Percentiles rank a stretch among this genome's conserved stretches.
phyloP scores from a whole-genome alignment of 1,140 invertebrate species.

The Drosophila bipectinata region DNA sequence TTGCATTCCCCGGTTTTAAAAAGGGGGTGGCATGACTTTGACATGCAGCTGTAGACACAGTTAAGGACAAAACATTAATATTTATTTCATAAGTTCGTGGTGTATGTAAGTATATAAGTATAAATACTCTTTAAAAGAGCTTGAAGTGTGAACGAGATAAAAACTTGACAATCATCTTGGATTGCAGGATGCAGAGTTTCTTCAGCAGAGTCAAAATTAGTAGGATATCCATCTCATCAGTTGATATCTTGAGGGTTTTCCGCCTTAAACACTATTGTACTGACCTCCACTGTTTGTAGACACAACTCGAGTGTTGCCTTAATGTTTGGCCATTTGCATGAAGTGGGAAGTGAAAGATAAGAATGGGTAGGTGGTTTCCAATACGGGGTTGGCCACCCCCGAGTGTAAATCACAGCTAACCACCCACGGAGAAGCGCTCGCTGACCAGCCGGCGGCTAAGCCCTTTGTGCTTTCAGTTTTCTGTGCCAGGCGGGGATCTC shows the following conservation, averaged over 20 bases:
- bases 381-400: conserved; percentile 27
- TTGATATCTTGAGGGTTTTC: background rate
- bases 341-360: conserved; percentile 28
- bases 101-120: background rate
- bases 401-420: conserved; percentile 43
- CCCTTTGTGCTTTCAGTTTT: conserved; percentile 15
- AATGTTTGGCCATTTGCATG: conserved; percentile 65
- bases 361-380: background rate
- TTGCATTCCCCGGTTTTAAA: conserved; percentile 48
- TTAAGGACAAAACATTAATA: background rate
- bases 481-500: conserved; percentile 13
- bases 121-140: background rate
- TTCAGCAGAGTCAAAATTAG: background rate
- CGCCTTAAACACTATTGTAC: background rate
- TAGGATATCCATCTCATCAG: background rate
- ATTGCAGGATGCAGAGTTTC: background rate
- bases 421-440: conserved; percentile 26
- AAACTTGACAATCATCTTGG: background rate
- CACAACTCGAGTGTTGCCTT: conserved; percentile 55
- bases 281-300: conserved; percentile 29
- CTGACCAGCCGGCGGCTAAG: conserved; percentile 45
- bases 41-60: conserved; percentile 50
- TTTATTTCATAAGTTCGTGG: too few relatives aligned
- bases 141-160: background rate
- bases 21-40: conserved; percentile 53